Evolutionary conservation across 2,888 invertebrate species (phyloP).

Genomic region (Noctua janthe): DNA sequence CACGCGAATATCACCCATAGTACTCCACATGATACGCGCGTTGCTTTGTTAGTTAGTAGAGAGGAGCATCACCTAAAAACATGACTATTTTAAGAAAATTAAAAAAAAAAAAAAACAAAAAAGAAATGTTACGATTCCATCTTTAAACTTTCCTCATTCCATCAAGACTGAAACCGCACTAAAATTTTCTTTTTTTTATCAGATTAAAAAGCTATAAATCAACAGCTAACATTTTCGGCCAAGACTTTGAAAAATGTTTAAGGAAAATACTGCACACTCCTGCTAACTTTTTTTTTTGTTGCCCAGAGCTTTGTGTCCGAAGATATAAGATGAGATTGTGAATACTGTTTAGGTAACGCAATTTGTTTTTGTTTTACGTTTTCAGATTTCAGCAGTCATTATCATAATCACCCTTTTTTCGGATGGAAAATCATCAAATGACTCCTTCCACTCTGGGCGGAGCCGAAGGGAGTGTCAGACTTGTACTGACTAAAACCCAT

Average conservation of each 20-base stretch:
- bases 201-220: constrained; percentile 10
- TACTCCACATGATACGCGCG: background rate
- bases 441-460: no score
- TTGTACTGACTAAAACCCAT: no score
- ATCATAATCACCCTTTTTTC: no score
- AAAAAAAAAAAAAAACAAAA: no score
- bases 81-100: background rate
- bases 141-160: background rate
- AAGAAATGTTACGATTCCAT: background rate
- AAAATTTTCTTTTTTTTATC: background rate
- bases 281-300: background rate
- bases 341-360: background rate
- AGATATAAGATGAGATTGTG: constrained; percentile 1
- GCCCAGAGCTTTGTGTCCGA: background rate
- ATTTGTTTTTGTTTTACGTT: background rate
- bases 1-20: background rate
- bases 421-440: no score
- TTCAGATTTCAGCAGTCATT: background rate
- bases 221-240: background rate
- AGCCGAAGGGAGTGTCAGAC: no score
- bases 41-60: background rate
- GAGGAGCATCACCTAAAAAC: background rate
- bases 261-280: constrained; percentile 13
- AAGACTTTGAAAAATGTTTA: constrained; percentile 2
- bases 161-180: constrained; percentile 1